A percentile compares a stretch with the other conserved stretches of the same genome.
These are phyloP conservation scores for Megalurothrips usitatus DNA, from an alignment of 2,888 invertebrate species.

Conservation along the genomic window DNA sequence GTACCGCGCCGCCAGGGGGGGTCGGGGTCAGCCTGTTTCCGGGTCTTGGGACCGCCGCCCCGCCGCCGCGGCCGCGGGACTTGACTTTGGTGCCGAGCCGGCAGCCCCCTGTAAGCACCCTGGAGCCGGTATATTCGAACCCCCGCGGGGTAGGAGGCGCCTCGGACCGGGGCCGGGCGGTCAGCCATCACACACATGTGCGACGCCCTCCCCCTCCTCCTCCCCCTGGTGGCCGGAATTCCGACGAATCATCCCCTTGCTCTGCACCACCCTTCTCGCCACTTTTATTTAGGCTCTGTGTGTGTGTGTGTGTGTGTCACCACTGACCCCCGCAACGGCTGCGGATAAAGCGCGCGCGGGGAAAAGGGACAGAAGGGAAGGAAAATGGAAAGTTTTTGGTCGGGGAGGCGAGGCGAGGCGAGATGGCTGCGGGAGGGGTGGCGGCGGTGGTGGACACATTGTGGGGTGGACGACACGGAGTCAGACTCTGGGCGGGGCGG, in stretches of 20 bases:
- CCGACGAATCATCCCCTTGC: neutral
- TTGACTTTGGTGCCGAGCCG: too few relatives aligned
- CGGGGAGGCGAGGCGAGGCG: neutral
- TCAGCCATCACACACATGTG: too few relatives aligned
- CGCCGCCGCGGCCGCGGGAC: too few relatives aligned
- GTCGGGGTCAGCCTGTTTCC: too few relatives aligned
- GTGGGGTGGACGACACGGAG: neutral
- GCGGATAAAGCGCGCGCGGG: neutral
- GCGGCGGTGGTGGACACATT: neutral
- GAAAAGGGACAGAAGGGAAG: neutral
- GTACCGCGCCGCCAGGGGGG: too few relatives aligned
- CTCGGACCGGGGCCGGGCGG: too few relatives aligned
- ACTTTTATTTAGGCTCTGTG: neutral
- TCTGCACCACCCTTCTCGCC: neutral
- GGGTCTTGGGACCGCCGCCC: too few relatives aligned
- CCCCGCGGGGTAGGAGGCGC: too few relatives aligned
- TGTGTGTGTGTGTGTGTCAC: neutral
- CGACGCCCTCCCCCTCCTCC: too few relatives aligned
- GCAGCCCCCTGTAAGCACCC: too few relatives aligned
- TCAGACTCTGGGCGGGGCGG: neutral
- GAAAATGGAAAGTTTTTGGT: neutral
- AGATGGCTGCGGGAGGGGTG: neutral
- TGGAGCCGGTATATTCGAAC: too few relatives aligned
- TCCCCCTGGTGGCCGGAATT: neutral
- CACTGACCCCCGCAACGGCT: neutral